Conservation (phyloP, 2,113 vertebrate species). For the Platycercus adscitus region DNA sequence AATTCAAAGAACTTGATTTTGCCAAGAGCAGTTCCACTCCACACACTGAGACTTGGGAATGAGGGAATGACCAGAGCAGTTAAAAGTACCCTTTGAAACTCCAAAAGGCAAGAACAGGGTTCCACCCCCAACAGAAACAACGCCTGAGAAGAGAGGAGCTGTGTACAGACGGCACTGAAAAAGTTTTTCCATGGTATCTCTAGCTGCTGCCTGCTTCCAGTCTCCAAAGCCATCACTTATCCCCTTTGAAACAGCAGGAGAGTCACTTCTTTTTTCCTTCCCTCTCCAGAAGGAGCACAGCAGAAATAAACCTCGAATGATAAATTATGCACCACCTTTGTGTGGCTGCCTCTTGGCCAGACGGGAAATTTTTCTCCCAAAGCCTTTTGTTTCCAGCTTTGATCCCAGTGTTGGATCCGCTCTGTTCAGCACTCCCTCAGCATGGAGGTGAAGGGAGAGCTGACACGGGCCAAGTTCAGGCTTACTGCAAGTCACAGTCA, state of each 20-base stretch:
- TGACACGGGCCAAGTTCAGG: constrained; percentile 67
- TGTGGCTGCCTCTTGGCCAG: constrained; percentile 73
- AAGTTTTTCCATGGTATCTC: constrained; percentile 13
- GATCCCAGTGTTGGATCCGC: constrained; percentile 56
- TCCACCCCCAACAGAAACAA: background rate
- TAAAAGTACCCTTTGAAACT: background rate
- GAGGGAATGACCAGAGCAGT: background rate
- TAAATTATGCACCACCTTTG: constrained; percentile 79
- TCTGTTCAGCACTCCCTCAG: constrained; percentile 57
- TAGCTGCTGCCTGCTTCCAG: constrained; percentile 26
- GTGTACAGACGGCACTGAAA: background rate
- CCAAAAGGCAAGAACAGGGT: background rate
- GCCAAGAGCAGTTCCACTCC: background rate
- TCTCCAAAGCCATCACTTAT: constrained; percentile 34
- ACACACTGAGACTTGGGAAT: background rate
- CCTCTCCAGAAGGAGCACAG: constrained; percentile 55
- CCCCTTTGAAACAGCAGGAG: constrained; percentile 16
- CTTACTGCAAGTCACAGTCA: constrained; percentile 57
- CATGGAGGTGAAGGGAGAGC: constrained; percentile 68
- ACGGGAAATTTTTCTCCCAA: constrained; percentile 72
- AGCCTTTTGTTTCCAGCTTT: constrained; percentile 75
- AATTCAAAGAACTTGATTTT: constrained; percentile 8
- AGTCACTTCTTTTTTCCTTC: constrained; percentile 31
- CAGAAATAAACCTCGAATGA: constrained; percentile 70
- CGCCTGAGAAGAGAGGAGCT: background rate